phyloP scores from a whole-genome alignment of 2,113 vertebrate species.

The Delphinapterus leucas region DNA sequence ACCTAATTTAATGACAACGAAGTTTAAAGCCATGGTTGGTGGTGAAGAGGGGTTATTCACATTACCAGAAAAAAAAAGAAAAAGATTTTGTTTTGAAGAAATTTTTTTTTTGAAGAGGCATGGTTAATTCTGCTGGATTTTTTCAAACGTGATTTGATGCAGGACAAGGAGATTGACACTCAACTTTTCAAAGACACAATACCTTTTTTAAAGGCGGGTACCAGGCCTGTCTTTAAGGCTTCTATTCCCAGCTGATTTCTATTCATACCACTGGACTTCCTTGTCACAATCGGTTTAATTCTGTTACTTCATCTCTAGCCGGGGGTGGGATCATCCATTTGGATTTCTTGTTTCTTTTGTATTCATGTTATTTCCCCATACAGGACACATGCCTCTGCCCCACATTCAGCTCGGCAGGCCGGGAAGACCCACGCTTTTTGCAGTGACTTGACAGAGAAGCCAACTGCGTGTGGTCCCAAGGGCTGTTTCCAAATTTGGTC shows the following conservation, averaged over 20 bases:
- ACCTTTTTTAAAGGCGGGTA: neutral
- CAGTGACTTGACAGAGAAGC: slow-evolving; percentile 32
- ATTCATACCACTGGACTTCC: neutral
- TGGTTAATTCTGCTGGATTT: neutral
- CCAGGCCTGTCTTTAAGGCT: neutral
- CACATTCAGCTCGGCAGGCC: neutral
- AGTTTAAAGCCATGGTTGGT: neutral
- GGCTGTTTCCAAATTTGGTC: slow-evolving; percentile 54
- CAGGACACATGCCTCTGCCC: neutral
- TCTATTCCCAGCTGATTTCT: neutral
- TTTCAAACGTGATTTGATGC: neutral
- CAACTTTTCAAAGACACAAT: neutral
- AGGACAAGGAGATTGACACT: accelerated
- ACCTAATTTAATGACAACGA: neutral
- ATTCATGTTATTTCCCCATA: neutral
- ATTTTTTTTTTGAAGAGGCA: neutral
- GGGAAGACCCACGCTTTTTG: neutral
- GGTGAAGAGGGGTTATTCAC: neutral
- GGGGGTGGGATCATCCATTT: neutral
- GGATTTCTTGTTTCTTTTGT: neutral
- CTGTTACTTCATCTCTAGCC: neutral
- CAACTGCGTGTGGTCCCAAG: neutral
- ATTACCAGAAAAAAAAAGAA: no score
- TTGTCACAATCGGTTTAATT: neutral
- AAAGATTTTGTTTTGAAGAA: no score